Base-by-base conservation (phyloP, 1,140 invertebrate genomes). In the Episyrphus balteatus region DNA sequence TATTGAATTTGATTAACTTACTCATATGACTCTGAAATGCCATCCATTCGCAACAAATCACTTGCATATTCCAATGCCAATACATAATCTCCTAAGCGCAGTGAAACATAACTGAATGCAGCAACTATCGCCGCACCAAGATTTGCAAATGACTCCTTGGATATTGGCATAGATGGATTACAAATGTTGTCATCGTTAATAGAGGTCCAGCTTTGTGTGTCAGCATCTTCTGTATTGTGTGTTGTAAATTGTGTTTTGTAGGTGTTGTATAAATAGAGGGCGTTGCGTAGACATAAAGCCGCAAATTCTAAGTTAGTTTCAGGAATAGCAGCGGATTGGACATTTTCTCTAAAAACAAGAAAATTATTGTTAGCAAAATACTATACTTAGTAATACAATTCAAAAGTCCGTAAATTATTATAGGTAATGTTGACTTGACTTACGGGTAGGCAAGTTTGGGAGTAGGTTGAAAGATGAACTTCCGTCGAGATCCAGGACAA, bases 251-350 rank as follows among this genome's bases (percentile, higher is more conserved):
- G 17, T 58, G 68, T 56, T 69, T 73, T 50, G 70, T 73, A 46
- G 59, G 55, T 51, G 49, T 61, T 52, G 7, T 61, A 50, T 0
- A 89, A 62, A 40, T 77, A 74, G 12, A 88, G 67, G 13, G 91
- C 88, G 74, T 94, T 96, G 53, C 84, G 80, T 38, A 96, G 61
- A 69, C 91, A 95, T 7, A 94, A 62, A 11, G 82, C 80, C 11
- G 84, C 90, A 75, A 95, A 96, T 68, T 93, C 88, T 40, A 96
- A 67, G n/a, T 85, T 89, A 3, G 89, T 75, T 37, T 86, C 81
- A 40, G 90, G 90, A 48, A 92, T 85, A 2, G 86, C 86, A 60
- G 80, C 83, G 1, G 82, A 85, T 56, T 85, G 76, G 36, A 78
- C 77, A 53, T 84, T 75, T 6, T 64, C 54, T 50, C 72, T 71